A percentile compares a stretch with the other conserved stretches of the same genome.
Evolutionary conservation across 1,140 invertebrate species (phyloP).

Genomic region (Euura saliciscinereae): DNA sequence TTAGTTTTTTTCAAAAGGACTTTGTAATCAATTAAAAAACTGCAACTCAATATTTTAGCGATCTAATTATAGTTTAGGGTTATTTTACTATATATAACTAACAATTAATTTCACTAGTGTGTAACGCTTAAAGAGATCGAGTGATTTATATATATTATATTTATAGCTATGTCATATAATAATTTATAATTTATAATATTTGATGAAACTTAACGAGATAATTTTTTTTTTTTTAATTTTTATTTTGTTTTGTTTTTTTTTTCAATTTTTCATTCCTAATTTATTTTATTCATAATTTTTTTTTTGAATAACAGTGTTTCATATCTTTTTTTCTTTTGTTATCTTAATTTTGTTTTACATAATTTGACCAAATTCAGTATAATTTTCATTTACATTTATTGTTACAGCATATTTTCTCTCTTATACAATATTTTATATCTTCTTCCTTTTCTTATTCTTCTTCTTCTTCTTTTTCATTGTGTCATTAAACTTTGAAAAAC

Average conservation of each 20-base stretch:
- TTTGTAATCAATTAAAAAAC: no score
- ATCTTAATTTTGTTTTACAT: not conserved
- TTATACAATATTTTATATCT: not conserved
- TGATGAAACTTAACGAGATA: constrained; percentile 1
- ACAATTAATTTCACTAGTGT: no score
- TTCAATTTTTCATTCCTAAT: not conserved
- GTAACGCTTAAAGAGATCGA: no score
- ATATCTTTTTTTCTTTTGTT: not conserved
- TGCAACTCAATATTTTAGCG: no score
- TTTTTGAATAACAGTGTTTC: no score
- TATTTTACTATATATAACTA: no score
- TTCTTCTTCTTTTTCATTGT: not conserved
- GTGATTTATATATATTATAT: no score
- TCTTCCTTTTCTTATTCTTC: not conserved
- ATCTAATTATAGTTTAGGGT: no score
- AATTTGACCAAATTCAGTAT: not conserved
- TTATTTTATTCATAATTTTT: not conserved
- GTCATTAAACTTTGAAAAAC: constrained; percentile 5
- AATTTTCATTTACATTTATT: not conserved
- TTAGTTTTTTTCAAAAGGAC: no score
- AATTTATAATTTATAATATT: no score
- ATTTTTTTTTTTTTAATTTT: not conserved
- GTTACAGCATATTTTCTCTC: no score
- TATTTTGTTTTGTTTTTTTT: not conserved
- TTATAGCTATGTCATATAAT: no score